These are phyloP conservation scores for Gobionotothen gibberifrons DNA, from an alignment of 2,797 vertebrate genomes.

Conservation along the genomic window DNA sequence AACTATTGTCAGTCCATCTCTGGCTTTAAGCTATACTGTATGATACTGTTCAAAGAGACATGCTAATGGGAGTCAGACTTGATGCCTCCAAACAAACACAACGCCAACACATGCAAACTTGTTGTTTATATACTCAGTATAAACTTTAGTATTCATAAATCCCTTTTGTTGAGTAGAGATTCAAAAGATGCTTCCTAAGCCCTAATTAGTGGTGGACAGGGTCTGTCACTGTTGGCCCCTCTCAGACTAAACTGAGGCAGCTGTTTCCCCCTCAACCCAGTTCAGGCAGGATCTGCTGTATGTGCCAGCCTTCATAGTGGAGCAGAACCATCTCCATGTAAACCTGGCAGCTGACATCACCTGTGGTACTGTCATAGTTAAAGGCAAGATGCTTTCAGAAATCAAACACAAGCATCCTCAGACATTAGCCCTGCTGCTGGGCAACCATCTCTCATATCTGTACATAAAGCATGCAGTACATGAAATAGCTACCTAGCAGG, in stretches of 20 bases:
- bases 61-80: background rate
- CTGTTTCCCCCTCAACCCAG: background rate
- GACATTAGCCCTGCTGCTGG: background rate
- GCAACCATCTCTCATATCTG: conserved; percentile 48
- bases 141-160: background rate
- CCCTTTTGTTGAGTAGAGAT: background rate
- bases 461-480: conserved; percentile 61
- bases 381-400: background rate
- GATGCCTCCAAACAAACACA: background rate
- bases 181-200: background rate
- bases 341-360: no score
- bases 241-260: background rate
- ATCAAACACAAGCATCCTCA: conserved; percentile 18
- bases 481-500: conserved; percentile 86
- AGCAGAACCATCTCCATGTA: background rate
- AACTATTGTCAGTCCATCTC: conserved; percentile 3
- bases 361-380: background rate
- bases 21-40: background rate
- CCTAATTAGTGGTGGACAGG: background rate
- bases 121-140: background rate
- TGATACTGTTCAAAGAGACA: background rate
- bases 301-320: no score
- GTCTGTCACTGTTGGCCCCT: background rate
- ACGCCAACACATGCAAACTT: background rate
- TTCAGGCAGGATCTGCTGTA: no score